Conservation (phyloP, 2,888 invertebrate genomes). For the Hololepta plana region DNA sequence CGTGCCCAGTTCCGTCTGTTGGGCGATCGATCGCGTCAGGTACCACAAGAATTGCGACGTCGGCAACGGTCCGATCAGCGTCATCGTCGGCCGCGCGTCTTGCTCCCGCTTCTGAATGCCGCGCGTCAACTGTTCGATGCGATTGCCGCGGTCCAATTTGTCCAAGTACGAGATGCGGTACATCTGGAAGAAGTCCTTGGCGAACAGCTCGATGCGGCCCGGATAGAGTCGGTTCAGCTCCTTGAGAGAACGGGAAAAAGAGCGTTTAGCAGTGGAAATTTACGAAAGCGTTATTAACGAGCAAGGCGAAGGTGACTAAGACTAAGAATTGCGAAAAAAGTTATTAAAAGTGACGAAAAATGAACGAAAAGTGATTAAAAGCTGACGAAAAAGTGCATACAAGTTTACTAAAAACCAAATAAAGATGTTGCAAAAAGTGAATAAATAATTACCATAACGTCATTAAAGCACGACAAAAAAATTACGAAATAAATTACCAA, state of each 20-base stretch:
- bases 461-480: too few species aligned
- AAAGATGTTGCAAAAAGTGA: too few species aligned
- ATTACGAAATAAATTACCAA: too few species aligned
- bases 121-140: conserved; percentile 33
- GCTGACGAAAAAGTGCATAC: too few species aligned
- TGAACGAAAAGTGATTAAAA: too few species aligned
- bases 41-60: conserved; percentile 38
- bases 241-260: conserved; percentile 23
- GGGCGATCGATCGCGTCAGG: conserved; percentile 38
- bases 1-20: conserved; percentile 34
- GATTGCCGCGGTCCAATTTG: conserved; percentile 34
- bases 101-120: conserved; percentile 28
- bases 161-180: conserved; percentile 39
- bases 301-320: too few species aligned
- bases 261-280: too few species aligned
- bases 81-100: conserved; percentile 35
- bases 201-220: conserved; percentile 27
- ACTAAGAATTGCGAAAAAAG: too few species aligned
- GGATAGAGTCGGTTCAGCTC: conserved; percentile 25
- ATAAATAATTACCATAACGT: too few species aligned
- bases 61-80: conserved; percentile 40
- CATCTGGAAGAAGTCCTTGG: conserved; percentile 39
- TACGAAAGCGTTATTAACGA: too few species aligned
- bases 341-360: too few species aligned
- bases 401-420: too few species aligned